Percentiles rank a stretch among this genome's conserved stretches.
Evolutionary conservation across 2,797 vertebrate species (phyloP).

Genomic region (Todus mexicanus): DNA sequence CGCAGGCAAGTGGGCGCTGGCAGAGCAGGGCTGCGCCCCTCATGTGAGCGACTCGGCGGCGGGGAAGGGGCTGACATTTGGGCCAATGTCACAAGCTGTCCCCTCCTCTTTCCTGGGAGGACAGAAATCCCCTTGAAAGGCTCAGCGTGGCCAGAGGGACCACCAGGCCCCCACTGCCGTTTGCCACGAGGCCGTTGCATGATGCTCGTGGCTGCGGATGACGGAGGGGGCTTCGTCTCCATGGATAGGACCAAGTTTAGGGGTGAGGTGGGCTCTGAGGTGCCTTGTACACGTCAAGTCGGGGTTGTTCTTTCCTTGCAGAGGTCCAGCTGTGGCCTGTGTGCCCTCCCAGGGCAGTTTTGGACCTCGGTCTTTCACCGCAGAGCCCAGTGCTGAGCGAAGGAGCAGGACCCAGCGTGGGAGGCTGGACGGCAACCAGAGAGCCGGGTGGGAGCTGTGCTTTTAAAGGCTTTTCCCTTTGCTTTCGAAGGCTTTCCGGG

Average conservation of each 20-base stretch:
- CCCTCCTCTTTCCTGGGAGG: neutral
- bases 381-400: rapidly evolving
- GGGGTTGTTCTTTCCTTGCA: neutral
- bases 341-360: neutral
- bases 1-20: neutral
- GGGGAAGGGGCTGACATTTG: neutral
- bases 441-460: neutral
- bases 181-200: rapidly evolving
- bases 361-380: rapidly evolving
- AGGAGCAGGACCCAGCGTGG: neutral
- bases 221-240: neutral
- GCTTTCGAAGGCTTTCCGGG: neutral
- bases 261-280: neutral
- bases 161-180: rapidly evolving
- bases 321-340: rapidly evolving
- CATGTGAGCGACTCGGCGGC: neutral
- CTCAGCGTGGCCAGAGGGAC: rapidly evolving
- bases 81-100: neutral
- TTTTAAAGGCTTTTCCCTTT: neutral
- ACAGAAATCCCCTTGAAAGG: neutral
- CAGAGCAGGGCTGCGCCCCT: neutral
- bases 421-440: neutral
- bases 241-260: neutral
- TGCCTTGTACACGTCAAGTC: rapidly evolving
- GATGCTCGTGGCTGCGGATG: rapidly evolving